Base-by-base conservation (phyloP, 2,113 vertebrate genomes). In the Mormyrus iriodes region DNA sequence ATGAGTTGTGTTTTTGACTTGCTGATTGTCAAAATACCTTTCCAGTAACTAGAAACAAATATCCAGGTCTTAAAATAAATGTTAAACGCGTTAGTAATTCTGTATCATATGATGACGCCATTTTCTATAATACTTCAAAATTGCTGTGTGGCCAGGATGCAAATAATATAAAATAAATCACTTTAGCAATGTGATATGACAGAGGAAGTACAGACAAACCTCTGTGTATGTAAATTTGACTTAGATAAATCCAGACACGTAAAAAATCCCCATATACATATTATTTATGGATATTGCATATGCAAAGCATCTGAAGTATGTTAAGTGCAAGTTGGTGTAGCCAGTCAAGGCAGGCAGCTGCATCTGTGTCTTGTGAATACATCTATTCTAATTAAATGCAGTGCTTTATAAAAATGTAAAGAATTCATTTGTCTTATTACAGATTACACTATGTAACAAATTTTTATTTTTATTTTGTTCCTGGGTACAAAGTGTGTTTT, bases 11-110 rank as follows among this genome's bases (percentile, higher is more conserved):
- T 17, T 42, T 89, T 89, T 49, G 55, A 65, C 49, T 65, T 69
- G 19, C 52, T 89, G 76, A 76, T 89, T 89, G n/a, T 53, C 69
- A 53, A 55, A 89, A 58, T 24, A 65, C 35, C 44, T 88, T 88
- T n/a, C 27, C 49, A 48, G 51, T 42, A 39, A 49, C 52, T 55
- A 46, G 49, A 55, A 8, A 89, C 39, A 19, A 79, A 79, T 69
- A 79, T 79, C 35, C 73, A 79, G 5, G 79, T 24, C 52, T 46
- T 61, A 21, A 46, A 61, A 86, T 27, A 21, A 49, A 85, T 48
- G 51, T 13, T 86, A 17, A 86, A 48, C 21, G 51, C 55, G 35
- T 51, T 19, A 53, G 51, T 35, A 86, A 15, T 53, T 52, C 55
- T 17, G n/a, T 79, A 39, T 17, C 39, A 79, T 42, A 42, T 76